Percentiles rank a stretch among this genome's conserved stretches.
phyloP scores from a whole-genome alignment of 2,888 invertebrate genomes.

The Lathronympha strigana region DNA sequence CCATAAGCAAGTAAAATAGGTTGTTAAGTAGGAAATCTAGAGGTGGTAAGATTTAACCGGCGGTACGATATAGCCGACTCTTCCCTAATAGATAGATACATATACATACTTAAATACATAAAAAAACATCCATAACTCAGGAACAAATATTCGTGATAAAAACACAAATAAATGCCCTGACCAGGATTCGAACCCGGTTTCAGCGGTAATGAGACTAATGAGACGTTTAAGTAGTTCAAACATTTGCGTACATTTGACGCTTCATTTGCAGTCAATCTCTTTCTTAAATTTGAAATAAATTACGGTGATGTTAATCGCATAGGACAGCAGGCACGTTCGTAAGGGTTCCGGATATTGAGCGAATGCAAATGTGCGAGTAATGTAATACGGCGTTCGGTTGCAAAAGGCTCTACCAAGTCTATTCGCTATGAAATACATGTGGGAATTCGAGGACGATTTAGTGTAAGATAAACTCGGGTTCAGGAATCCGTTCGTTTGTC shows the following conservation, averaged over 20 bases:
- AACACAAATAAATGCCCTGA: too few species aligned
- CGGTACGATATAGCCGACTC: too few species aligned
- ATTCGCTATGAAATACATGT: constrained; percentile 48
- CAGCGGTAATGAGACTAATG: too few species aligned
- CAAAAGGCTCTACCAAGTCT: constrained; percentile 56
- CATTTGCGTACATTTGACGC: background rate
- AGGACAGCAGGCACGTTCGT: constrained; percentile 55
- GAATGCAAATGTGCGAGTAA: constrained; percentile 66
- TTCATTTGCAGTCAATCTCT: background rate
- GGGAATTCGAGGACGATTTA: constrained; percentile 15
- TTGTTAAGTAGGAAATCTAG: too few species aligned
- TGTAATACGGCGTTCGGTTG: constrained; percentile 53
- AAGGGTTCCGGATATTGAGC: constrained; percentile 57
- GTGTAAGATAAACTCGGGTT: constrained; percentile 20
- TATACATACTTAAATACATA: too few species aligned
- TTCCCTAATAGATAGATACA: too few species aligned
- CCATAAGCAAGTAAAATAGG: too few species aligned
- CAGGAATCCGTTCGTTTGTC: constrained; percentile 16
- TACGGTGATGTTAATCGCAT: constrained; percentile 61
- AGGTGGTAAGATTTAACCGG: too few species aligned
- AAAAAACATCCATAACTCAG: too few species aligned
- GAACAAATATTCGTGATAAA: too few species aligned
- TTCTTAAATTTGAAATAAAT: constrained; percentile 43
- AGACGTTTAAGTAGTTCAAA: background rate
- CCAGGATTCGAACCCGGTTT: too few species aligned